Percentiles rank a stretch among this genome's conserved stretches.
These are phyloP conservation scores for Heliconius himera DNA, from an alignment of 1,140 invertebrate genomes.

Conservation along the genomic window DNA sequence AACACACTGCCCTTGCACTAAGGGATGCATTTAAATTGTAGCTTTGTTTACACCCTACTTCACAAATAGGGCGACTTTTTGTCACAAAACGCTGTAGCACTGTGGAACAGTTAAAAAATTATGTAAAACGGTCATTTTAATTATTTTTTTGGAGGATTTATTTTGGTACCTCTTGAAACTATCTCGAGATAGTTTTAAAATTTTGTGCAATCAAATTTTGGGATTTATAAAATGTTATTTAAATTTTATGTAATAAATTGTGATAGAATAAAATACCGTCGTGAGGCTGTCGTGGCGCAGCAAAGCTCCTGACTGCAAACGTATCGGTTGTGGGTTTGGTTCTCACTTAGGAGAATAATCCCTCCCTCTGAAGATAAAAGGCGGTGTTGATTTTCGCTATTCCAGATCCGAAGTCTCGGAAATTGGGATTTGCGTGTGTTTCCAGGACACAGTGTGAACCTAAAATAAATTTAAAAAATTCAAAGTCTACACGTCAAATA, in stretches of 20 bases:
- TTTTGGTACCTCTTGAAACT: neutral
- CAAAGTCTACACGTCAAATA: neutral
- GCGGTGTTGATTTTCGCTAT: no score
- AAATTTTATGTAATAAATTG: neutral
- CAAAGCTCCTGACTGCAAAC: no score
- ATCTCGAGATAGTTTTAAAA: neutral
- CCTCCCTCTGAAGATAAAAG: no score
- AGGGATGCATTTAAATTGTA: conserved; percentile 27
- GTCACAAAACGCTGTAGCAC: neutral
- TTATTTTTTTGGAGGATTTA: neutral
- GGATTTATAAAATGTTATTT: neutral
- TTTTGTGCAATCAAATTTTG: neutral
- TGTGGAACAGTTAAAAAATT: neutral
- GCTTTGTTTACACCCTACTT: conserved; percentile 24
- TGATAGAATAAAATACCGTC: no score
- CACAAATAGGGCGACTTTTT: conserved; percentile 16
- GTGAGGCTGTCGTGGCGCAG: no score
- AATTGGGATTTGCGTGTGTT: no score
- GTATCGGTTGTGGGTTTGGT: no score
- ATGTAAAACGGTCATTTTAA: neutral
- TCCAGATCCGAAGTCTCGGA: no score
- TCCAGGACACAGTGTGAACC: no score
- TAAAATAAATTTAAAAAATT: no score
- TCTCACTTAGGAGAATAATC: no score
- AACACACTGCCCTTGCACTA: conserved; percentile 30